Evolutionary conservation across 2,113 vertebrate species (phyloP).

Genomic region (Megaceryle maxima): DNA sequence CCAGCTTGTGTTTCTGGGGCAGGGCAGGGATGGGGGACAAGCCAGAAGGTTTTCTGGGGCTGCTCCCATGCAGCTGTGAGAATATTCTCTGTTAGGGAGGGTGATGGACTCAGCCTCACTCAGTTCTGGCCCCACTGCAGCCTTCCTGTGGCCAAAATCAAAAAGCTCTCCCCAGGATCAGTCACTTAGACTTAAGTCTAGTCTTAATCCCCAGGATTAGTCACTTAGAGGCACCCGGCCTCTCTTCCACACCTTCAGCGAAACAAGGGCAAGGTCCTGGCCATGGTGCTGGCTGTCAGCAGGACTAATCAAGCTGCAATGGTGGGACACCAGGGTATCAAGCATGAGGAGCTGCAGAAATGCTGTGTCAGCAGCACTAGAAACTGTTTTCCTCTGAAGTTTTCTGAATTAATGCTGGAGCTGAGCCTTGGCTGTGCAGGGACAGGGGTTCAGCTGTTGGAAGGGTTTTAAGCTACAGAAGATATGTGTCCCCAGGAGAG

Average conservation of each 20-base stretch:
- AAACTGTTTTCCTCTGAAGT: not conserved
- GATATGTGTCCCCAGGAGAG: rapidly evolving
- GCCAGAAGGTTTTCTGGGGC: not conserved
- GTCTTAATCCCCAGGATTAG: not conserved
- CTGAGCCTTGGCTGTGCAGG: not conserved
- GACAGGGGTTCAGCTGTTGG: not conserved
- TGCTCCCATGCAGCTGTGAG: not conserved
- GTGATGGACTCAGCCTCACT: rapidly evolving
- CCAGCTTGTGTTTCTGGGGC: not conserved
- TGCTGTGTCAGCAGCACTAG: not conserved
- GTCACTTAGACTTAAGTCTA: no score
- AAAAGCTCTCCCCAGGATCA: not conserved
- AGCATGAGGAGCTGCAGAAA: not conserved
- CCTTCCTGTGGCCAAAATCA: not conserved
- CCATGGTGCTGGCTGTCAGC: rapidly evolving
- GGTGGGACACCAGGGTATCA: not conserved
- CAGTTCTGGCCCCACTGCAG: not conserved
- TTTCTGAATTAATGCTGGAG: not conserved
- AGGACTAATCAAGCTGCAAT: not conserved
- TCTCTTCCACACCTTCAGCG: not conserved
- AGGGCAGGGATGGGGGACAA: no score
- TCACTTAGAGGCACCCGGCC: not conserved
- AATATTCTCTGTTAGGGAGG: not conserved
- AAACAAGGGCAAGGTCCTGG: not conserved
- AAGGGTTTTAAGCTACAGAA: not conserved